Percentiles rank a stretch among this genome's conserved stretches.
phyloP scores from a whole-genome alignment of 2,113 vertebrate genomes.

The Pluvialis apricaria region DNA sequence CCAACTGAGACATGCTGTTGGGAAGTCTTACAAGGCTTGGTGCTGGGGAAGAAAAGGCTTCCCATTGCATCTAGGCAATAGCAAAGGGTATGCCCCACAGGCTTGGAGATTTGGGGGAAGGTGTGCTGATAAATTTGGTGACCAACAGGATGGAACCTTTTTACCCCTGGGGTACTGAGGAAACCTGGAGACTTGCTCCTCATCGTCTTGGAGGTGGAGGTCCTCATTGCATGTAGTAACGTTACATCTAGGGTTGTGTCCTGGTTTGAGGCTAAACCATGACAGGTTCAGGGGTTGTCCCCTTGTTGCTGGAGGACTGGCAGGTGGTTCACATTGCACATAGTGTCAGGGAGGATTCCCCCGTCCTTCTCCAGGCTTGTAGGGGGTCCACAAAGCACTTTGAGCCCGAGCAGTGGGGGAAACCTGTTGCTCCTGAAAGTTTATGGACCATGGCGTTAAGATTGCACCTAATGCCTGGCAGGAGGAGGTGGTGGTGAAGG shows the following conservation, averaged over 20 bases:
- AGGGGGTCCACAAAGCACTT: rapidly evolving
- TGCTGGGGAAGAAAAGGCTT: background rate
- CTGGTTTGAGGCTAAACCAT: no score
- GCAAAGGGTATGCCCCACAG: background rate
- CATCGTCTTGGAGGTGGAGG: background rate
- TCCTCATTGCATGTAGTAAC: background rate
- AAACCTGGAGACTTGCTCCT: background rate
- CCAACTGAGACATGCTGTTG: background rate
- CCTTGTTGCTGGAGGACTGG: rapidly evolving
- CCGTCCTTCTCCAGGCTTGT: background rate
- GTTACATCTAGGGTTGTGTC: background rate
- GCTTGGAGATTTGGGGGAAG: background rate
- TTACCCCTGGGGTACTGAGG: no score
- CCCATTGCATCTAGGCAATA: background rate
- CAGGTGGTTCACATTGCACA: background rate
- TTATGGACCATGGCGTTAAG: background rate
- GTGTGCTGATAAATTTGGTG: background rate
- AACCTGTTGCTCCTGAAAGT: background rate
- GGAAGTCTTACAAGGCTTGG: background rate
- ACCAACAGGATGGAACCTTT: background rate
- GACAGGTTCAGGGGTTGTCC: rapidly evolving
- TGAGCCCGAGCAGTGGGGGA: background rate
- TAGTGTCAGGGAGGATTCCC: background rate
- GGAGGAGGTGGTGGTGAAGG: background rate
- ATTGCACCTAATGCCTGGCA: no score